A percentile compares a stretch with the other conserved stretches of the same genome.
Conservation (phyloP, 2,797 vertebrate species). For the Vespertilio murinus region DNA sequence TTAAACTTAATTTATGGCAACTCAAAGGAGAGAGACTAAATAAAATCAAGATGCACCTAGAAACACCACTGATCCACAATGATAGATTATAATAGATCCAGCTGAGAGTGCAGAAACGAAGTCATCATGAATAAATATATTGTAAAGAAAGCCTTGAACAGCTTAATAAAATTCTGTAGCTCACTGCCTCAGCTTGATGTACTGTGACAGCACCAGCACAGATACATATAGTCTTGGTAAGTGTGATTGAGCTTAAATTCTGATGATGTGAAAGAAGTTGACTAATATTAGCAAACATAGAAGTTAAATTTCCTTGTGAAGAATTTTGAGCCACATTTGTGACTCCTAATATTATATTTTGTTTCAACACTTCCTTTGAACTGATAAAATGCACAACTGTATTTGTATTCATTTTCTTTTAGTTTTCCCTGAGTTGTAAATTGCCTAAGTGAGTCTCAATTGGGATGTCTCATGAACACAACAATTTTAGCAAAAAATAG, state of each 20-base stretch:
- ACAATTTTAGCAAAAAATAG: neutral
- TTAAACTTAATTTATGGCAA: slow-evolving; percentile 50
- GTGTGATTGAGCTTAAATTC: neutral
- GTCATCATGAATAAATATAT: slow-evolving; percentile 43
- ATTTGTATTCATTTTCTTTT: neutral
- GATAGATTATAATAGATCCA: slow-evolving; percentile 33
- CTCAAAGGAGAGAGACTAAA: neutral
- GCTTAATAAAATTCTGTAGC: slow-evolving; percentile 42
- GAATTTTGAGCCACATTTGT: neutral
- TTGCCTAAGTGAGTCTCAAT: neutral
- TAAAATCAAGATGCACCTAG: slow-evolving; percentile 24
- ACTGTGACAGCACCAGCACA: neutral
- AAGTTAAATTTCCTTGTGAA: neutral
- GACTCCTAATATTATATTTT: neutral
- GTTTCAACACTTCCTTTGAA: neutral
- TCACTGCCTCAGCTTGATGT: neutral
- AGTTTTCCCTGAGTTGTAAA: neutral
- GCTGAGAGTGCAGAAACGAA: slow-evolving; percentile 47
- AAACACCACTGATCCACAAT: neutral
- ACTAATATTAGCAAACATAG: neutral
- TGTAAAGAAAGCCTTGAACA: slow-evolving; percentile 26
- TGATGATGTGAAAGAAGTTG: neutral
- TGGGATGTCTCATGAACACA: neutral
- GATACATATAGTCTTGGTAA: neutral
- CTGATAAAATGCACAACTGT: neutral